phyloP scores from a whole-genome alignment of 2,888 invertebrate genomes.

The Hanleya hanleyi region DNA sequence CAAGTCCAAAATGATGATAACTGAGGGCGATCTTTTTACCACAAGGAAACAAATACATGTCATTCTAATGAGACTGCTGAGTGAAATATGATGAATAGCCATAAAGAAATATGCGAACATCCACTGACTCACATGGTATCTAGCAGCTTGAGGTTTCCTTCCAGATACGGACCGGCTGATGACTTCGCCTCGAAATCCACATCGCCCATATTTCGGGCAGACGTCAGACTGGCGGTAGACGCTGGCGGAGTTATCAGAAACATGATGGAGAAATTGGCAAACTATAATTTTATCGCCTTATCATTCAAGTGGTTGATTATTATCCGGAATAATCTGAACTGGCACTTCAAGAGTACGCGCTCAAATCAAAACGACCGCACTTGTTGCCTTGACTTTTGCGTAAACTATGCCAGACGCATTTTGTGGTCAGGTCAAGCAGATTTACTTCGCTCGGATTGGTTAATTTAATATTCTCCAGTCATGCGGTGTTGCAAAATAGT shows the following conservation, averaged over 20 bases:
- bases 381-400: slow-evolving; percentile 44
- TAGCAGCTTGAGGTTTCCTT: slow-evolving; percentile 43
- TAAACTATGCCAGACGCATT: slow-evolving; percentile 32
- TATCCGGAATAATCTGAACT: no score
- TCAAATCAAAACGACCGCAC: not conserved
- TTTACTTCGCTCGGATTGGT: not conserved
- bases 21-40: no score
- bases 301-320: no score
- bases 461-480: no score
- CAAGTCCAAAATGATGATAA: no score
- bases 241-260: not conserved
- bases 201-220: slow-evolving; percentile 15
- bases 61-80: no score
- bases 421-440: not conserved
- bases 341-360: no score
- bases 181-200: slow-evolving; percentile 2
- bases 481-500: no score
- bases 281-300: no score
- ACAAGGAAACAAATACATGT: no score
- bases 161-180: slow-evolving; percentile 37
- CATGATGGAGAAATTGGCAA: not conserved
- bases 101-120: no score
- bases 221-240: slow-evolving; percentile 9
- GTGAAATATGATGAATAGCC: no score
- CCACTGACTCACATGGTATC: slow-evolving; percentile 48